Evolutionary conservation across 2,797 vertebrate genomes (phyloP), one percentile per base, ranked within the genome.

Genomic region (Liasis olivaceus): DNA sequence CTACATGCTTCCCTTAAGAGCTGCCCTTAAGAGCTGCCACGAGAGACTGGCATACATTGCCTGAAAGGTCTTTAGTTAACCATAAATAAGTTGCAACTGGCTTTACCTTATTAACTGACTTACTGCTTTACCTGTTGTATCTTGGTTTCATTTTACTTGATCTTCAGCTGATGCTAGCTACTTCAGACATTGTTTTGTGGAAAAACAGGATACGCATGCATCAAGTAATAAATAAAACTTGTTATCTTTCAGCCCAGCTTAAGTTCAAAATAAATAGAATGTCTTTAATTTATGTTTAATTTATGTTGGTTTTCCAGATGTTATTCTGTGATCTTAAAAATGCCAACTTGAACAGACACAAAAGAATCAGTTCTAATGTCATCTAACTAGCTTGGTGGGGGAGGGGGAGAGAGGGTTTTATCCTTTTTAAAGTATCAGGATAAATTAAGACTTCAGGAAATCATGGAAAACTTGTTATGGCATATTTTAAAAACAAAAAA

Each of bases 401-500:
- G n/a, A 72, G 5, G 20, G 2, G 0, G 2, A 89, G 6, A 0
- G 3, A 24, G 9, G 0, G 20, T 20, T 42, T 24, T 69, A 5
- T 11, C 2, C 86, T 85, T 17, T 90, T 13, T 58, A 59, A 63
- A 81, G 36, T 47, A 20, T 4, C 4, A 2, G 8, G 62, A 64
- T 26, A 90, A 28, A 58, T 22, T 60, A 47, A 54, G 42, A 17
- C 28, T 54, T 84, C 81, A 87, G 54, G 91, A 93, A 93, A 42
- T 7, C 69, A 91, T 47, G 62, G 26, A 63, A 88, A 42, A 66
- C 93, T 20, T 2, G 26, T 59, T 1, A 36, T 88, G 95, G 51
- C 20, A 64, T 0, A 1, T 7, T 90, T 92, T 91, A 87, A 36
- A 85, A 93, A 95, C 92, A 95, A 96, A 96, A 96, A 84, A 89